Conservation (phyloP, 2,797 vertebrate genomes). For the Melanogrammus aeglefinus region DNA sequence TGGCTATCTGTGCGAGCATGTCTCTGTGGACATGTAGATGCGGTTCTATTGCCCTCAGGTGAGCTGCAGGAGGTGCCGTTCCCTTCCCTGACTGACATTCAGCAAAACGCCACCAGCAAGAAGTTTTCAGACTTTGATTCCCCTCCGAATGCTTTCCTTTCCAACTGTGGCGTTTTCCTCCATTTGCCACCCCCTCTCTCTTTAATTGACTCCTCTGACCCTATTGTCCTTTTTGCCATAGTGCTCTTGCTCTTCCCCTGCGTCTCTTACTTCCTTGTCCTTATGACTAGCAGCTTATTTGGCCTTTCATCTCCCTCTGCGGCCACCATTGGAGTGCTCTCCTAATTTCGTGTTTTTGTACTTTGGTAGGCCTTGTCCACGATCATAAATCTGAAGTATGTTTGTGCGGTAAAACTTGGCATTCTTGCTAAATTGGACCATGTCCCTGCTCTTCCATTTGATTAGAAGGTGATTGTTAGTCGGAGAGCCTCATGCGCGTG, state of each 20-base stretch:
- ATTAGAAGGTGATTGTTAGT: slow-evolving; percentile 25
- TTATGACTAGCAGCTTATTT: background rate
- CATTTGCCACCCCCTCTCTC: background rate
- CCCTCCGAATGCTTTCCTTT: slow-evolving; percentile 9
- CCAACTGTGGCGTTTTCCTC: slow-evolving; percentile 1
- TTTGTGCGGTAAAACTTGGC: background rate
- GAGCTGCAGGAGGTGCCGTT: slow-evolving; percentile 59
- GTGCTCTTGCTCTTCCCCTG: background rate
- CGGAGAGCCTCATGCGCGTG: background rate
- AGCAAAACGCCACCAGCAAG: slow-evolving; percentile 51
- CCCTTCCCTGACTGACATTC: slow-evolving; percentile 62
- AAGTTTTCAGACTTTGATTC: slow-evolving; percentile 24
- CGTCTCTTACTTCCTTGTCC: background rate
- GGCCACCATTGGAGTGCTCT: background rate
- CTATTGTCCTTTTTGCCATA: background rate
- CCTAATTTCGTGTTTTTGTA: background rate
- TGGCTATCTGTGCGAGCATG: slow-evolving; percentile 28
- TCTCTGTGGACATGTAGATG: slow-evolving; percentile 26
- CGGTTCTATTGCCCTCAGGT: slow-evolving; percentile 52
- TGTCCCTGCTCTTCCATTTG: slow-evolving; percentile 6
- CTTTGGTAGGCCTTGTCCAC: background rate
- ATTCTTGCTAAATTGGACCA: background rate
- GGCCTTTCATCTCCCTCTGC: background rate
- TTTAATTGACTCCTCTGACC: background rate
- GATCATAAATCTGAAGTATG: background rate